These are phyloP conservation scores for Vespertilio murinus DNA, from an alignment of 2,797 vertebrate genomes.

Conservation along the genomic window DNA sequence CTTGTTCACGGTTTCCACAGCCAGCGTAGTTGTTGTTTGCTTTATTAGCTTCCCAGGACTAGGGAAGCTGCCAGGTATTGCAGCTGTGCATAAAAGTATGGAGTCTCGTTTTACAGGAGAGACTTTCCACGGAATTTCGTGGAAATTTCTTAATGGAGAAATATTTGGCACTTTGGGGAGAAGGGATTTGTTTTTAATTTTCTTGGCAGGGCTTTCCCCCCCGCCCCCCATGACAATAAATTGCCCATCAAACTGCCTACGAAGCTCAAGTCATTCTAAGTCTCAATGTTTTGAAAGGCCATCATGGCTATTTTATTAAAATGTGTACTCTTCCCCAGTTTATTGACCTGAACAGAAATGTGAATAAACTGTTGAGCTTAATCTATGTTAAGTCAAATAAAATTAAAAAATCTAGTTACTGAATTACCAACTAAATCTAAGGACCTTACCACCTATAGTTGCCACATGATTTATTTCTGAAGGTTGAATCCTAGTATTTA, in stretches of 20 bases:
- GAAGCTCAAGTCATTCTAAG: background rate
- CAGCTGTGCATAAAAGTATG: slow-evolving; percentile 4
- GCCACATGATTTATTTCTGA: background rate
- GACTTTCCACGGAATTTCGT: slow-evolving; percentile 25
- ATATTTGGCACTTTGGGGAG: slow-evolving; percentile 29
- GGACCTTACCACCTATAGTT: background rate
- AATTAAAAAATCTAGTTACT: background rate
- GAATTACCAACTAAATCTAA: background rate
- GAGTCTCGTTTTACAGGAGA: slow-evolving; percentile 59
- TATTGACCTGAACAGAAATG: background rate
- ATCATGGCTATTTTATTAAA: background rate
- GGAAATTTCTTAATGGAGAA: slow-evolving; percentile 64
- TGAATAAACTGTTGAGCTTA: background rate
- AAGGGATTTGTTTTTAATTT: slow-evolving; percentile 55
- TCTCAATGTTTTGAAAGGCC: background rate
- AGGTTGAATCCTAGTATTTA: background rate
- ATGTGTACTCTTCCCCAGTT: background rate
- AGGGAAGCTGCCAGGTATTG: slow-evolving; percentile 38
- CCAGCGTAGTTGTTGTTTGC: slow-evolving; percentile 19
- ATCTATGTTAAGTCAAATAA: background rate
- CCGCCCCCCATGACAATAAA: background rate
- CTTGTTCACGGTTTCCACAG: background rate
- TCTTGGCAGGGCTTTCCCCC: slow-evolving; percentile 6
- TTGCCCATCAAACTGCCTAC: background rate
- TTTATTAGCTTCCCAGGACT: slow-evolving; percentile 32